These are phyloP conservation scores for Zele albiditarsus DNA, from an alignment of 2,888 invertebrate species.

Conservation along the genomic window DNA sequence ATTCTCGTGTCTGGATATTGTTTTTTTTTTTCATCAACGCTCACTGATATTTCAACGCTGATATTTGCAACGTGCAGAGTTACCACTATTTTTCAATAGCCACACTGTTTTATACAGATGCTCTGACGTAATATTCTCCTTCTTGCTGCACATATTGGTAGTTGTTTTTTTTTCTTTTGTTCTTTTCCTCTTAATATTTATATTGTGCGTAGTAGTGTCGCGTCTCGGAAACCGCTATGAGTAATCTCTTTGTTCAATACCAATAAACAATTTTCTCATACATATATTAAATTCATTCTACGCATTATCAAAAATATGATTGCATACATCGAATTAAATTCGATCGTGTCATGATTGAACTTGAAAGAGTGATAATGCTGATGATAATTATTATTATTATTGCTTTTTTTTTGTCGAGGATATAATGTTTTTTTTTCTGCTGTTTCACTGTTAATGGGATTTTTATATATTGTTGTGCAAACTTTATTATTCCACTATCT, in stretches of 20 bases:
- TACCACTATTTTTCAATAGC: background rate
- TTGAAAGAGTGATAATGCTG: background rate
- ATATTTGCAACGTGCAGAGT: background rate
- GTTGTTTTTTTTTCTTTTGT: background rate
- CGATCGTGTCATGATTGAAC: background rate
- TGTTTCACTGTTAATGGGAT: too few species aligned
- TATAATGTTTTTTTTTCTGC: background rate
- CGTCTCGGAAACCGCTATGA: background rate
- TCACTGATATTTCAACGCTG: background rate
- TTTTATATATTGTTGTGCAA: too few species aligned
- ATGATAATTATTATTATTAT: background rate
- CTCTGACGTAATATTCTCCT: background rate
- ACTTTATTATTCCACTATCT: too few species aligned
- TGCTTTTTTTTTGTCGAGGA: background rate
- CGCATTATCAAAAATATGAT: background rate
- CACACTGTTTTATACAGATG: background rate
- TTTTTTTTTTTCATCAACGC: too few species aligned
- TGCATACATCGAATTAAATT: background rate
- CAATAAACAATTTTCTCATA: background rate
- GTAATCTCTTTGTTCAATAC: slow-evolving; percentile 5
- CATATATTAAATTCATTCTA: background rate
- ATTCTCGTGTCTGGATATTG: too few species aligned
- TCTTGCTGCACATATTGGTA: background rate
- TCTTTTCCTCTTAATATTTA: background rate
- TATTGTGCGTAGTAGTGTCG: background rate